Evolutionary conservation across 1,140 invertebrate genomes (phyloP).

Genomic region (Cydia fagiglandana): DNA sequence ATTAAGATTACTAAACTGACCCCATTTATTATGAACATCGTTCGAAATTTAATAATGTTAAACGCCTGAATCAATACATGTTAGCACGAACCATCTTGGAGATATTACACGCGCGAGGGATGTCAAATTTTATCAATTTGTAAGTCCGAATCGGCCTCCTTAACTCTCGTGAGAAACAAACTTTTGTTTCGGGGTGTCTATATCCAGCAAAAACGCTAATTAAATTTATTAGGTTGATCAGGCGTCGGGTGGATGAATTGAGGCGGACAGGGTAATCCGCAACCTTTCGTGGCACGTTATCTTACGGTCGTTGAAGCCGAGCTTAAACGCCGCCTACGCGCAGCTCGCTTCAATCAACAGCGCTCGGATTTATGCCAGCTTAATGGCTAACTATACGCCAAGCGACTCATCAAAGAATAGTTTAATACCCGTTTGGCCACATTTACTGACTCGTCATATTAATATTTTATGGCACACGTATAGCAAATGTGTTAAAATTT

Average conservation of each 20-base stretch:
- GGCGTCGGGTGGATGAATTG: not conserved
- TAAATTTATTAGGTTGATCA: conserved; percentile 9
- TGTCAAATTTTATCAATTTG: too few relatives aligned
- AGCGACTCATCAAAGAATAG: not conserved
- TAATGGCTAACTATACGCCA: conserved; percentile 18
- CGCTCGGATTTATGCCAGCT: conserved; percentile 10
- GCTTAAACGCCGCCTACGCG: conserved; percentile 15
- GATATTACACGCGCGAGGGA: too few relatives aligned
- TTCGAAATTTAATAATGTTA: too few relatives aligned
- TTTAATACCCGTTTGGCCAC: too few relatives aligned
- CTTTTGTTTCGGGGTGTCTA: not conserved
- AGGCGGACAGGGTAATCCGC: conserved; percentile 24
- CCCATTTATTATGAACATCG: too few relatives aligned
- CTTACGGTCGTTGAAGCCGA: conserved; percentile 13
- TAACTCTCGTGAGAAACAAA: not conserved
- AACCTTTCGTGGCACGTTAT: conserved; percentile 13
- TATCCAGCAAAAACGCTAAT: conserved; percentile 1
- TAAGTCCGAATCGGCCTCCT: too few relatives aligned
- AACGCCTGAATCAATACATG: too few relatives aligned
- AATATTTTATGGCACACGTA: too few relatives aligned
- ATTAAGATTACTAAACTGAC: too few relatives aligned
- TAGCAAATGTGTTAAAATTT: too few relatives aligned
- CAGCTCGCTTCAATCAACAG: conserved; percentile 27
- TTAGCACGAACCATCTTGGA: too few relatives aligned
- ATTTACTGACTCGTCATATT: too few relatives aligned